These are phyloP conservation scores for Hephaestus fuliginosus DNA, from an alignment of 2,797 vertebrate genomes.

Conservation along the genomic window DNA sequence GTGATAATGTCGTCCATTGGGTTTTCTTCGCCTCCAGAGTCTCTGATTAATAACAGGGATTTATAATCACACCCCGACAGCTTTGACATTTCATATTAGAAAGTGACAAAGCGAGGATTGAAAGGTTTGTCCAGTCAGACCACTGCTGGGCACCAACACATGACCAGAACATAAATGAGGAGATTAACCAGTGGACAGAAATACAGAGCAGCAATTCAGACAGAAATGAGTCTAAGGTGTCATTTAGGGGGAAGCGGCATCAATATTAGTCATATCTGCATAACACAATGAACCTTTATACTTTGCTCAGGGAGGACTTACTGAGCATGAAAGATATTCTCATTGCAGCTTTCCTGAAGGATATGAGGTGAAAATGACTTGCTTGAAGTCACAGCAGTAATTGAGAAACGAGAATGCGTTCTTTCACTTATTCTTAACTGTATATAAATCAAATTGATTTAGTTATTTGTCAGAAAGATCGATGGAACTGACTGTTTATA, in stretches of 20 bases:
- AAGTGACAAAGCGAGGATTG: slow-evolving; percentile 15
- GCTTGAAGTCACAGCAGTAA: neutral
- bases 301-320: too few relatives aligned
- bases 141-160: neutral
- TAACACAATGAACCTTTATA: neutral
- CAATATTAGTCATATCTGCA: neutral
- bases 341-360: neutral
- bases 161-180: slow-evolving; percentile 29
- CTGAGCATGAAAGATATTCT: neutral
- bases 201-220: slow-evolving; percentile 14
- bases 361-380: neutral
- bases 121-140: neutral
- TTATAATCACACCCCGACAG: slow-evolving; percentile 23
- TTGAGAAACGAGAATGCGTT: too few relatives aligned
- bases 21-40: slow-evolving; percentile 1
- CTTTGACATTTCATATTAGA: slow-evolving; percentile 28
- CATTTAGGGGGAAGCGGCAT: neutral
- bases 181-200: neutral
- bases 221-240: neutral
- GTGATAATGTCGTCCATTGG: neutral
- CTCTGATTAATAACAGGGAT: slow-evolving; percentile 26
- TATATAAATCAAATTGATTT: neutral
- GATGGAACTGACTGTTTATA: too few relatives aligned
- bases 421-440: neutral
- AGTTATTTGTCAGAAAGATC: neutral